A percentile compares a stretch with the other conserved stretches of the same genome.
Conservation (phyloP, 2,113 vertebrate genomes). For the Morone chrysops region DNA sequence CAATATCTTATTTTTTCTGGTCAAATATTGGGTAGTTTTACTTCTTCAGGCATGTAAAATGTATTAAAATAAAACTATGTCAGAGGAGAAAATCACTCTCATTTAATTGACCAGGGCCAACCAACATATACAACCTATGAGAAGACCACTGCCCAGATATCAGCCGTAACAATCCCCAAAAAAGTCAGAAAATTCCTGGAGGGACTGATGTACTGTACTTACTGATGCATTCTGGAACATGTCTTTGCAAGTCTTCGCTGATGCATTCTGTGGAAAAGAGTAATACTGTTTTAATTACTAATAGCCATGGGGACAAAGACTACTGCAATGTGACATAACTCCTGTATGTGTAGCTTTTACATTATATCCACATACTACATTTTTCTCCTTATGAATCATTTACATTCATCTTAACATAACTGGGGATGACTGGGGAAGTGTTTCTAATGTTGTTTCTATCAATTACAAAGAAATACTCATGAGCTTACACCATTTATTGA, state of each 20-base stretch:
- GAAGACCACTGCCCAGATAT: neutral
- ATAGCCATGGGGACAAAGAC: neutral
- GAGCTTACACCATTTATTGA: neutral
- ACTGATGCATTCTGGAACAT: constrained; percentile 89
- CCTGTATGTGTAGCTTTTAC: neutral
- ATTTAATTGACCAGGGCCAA: neutral
- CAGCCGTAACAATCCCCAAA: too few relatives aligned
- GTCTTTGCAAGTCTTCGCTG: constrained; percentile 83
- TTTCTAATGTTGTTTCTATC: neutral
- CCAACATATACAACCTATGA: neutral
- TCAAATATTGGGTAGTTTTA: neutral
- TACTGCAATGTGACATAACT: neutral
- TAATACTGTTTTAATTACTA: neutral
- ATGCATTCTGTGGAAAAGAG: constrained; percentile 84
- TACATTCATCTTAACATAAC: neutral
- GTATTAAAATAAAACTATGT: neutral
- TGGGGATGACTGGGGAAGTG: neutral
- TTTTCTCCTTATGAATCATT: constrained; percentile 2
- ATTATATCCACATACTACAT: neutral
- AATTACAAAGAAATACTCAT: neutral
- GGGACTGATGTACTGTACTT: constrained; percentile 61
- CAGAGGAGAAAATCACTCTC: neutral
- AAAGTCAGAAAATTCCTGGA: too few relatives aligned
- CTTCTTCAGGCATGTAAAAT: neutral
- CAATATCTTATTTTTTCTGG: neutral